These are phyloP conservation scores for Urocolius indicus DNA, from an alignment of 2,113 vertebrate genomes.

Conservation along the genomic window DNA sequence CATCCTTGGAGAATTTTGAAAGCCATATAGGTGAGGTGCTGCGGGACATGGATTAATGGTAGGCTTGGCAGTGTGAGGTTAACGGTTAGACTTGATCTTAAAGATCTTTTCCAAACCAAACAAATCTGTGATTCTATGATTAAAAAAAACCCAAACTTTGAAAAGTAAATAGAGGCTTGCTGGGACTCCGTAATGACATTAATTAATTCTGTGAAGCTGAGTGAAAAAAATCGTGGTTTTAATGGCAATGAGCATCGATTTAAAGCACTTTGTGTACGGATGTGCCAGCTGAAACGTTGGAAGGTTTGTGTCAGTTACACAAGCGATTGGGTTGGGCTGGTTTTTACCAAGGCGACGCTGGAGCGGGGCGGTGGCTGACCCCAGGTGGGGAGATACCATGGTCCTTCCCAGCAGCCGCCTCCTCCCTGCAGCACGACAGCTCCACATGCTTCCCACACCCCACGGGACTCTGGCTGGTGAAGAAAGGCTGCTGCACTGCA, in stretches of 20 bases:
- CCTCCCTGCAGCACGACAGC: neutral
- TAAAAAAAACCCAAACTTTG: no score
- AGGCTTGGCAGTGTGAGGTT: no score
- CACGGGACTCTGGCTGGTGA: neutral
- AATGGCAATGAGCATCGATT: neutral
- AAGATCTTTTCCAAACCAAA: no score
- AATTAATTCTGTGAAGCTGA: neutral
- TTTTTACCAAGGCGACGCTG: rapidly evolving
- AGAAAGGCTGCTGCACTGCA: neutral
- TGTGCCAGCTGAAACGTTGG: neutral
- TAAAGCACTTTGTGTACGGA: neutral
- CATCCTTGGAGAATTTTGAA: no score
- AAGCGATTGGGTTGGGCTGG: neutral
- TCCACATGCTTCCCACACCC: neutral
- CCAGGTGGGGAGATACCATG: no score
- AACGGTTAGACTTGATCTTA: no score
- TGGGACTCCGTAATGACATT: neutral
- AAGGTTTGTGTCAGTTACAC: neutral
- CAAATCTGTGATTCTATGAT: no score
- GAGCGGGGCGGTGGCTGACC: neutral
- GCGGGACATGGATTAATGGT: no score
- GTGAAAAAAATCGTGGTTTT: neutral
- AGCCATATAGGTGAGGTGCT: no score
- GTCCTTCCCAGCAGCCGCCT: no score
- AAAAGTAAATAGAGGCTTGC: neutral